These are phyloP conservation scores for Arrhamphus sclerolepis DNA, from an alignment of 2,797 vertebrate genomes.

Conservation along the genomic window DNA sequence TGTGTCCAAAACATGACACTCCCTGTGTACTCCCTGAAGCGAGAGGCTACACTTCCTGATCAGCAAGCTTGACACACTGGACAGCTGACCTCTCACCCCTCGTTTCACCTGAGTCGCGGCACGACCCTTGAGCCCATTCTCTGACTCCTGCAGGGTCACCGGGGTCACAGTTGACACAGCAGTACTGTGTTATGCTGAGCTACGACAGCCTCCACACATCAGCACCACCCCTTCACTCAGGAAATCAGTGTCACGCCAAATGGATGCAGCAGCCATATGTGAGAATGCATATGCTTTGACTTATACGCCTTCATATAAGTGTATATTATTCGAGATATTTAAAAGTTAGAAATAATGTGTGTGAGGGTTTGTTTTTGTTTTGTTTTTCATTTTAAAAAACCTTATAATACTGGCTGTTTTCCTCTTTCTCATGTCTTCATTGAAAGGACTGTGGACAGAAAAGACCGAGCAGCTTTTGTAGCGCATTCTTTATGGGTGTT, in stretches of 20 bases:
- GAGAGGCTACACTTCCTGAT: constrained; percentile 78
- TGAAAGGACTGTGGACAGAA: constrained; percentile 21
- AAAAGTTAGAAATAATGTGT: no score
- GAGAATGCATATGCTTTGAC: constrained; percentile 14
- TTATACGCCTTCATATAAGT: constrained; percentile 27
- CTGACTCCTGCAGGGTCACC: constrained; percentile 59
- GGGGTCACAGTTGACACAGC: constrained; percentile 80
- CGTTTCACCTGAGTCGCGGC: constrained; percentile 72
- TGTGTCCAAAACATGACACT: constrained; percentile 77
- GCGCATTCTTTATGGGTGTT: constrained; percentile 64
- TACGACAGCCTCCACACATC: constrained; percentile 67
- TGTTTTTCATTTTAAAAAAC: no score
- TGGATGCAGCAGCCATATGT: constrained; percentile 24
- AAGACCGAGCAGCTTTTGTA: constrained; percentile 61
- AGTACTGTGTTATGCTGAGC: constrained; percentile 79
- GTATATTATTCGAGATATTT: no score
- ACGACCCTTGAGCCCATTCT: constrained; percentile 60
- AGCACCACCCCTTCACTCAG: constrained; percentile 65
- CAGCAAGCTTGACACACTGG: constrained; percentile 79
- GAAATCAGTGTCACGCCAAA: constrained; percentile 71
- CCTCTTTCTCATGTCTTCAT: no score
- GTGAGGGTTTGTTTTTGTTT: no score
- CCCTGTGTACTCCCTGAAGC: constrained; percentile 75
- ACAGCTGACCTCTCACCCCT: constrained; percentile 72
- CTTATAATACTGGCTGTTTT: no score